Evolutionary conservation across 2,113 vertebrate species (phyloP), one percentile per base, ranked within the genome.

Genomic region (Corythoichthys intestinalis): DNA sequence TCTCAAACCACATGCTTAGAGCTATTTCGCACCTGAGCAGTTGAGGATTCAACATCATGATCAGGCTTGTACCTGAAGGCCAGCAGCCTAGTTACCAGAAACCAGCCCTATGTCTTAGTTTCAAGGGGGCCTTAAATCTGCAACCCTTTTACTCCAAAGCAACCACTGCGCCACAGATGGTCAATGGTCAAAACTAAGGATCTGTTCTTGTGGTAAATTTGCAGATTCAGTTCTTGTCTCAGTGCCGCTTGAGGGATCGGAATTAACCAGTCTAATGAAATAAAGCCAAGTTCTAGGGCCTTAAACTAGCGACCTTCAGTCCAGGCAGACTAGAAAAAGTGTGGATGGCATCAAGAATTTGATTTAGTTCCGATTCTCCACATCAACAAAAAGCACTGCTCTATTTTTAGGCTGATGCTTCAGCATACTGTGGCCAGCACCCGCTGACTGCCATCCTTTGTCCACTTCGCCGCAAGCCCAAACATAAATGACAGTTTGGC

Each of bases 401-500:
- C 20, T 64, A 64, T 64, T 64, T 64, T 47, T 34, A 62, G 10
- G 38, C 17, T 10, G 37, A 46, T 20, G 9, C 41, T 44, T 47
- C 10, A 7, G 61, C 11, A 11, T 10, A 11, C 4, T 14, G 11
- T 64, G 61, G 41, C 11, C 44, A 20, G 20, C 50, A 64, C 10
- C 61, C 28, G 44, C 20, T 48, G 44, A 48, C 44, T 47, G 41
- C n/a, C 44, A 47, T 64, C 61, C 60, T 64, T 64, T 64, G 61
- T 64, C 44, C 44, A 35, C 20, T 64, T 28, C 5, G 46, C 62
- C 46, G 20, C 20, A 48, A 64, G n/a, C 11, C 2, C 4, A 28
- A 64, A 46, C 4, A 48, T 64, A 48, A 64, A 28, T 64, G 62
- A 64, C 62, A 64, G 62, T 35, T 64, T 28, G 10, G 44, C 62